Evolutionary conservation across 2,888 invertebrate species (phyloP), one percentile per base, ranked within the genome.

Genomic region (Lysandra coridon): DNA sequence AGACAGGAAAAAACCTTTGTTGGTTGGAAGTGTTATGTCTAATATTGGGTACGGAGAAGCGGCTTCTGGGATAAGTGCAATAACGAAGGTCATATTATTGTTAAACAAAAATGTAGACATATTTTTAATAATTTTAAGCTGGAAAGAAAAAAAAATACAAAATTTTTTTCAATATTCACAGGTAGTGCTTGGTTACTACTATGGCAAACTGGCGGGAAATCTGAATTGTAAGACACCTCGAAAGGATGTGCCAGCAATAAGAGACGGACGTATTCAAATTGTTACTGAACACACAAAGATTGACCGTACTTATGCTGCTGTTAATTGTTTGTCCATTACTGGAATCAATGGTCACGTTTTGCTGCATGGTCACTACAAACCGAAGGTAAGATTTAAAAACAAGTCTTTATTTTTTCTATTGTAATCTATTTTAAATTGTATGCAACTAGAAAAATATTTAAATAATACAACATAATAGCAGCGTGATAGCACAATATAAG

Each of bases 151-250:
- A 57, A 57, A 57, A 57, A 17, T 17, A 14, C 4, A 6, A 6
- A 62, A 2, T 6, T 4, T 7, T 10, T 12, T 64, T 2, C 4
- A 62, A 64, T 44, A 78, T 40, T 74, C 80, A 84, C 95, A 93
- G 93, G 90, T 93, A 0, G 81, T 92, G 12, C 92, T 97, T 64
- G 96, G 96, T 0, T 97, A 97, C 92, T 96, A 97, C 84, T 92
- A 92, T 23, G 96, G 96, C 0, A 83, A 91, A 12, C 92, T 98
- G 78, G 97, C 98, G 0, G 96, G 96, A 0, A 98, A 98, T 88
- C 90, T 98, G 23, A 96, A 98, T 87, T 97, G 93, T 86, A 90
- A 94, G 0, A 89, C 86, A 0, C 96, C 97, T 0, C 91, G 95
- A 3, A 87, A 91, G 44, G 95, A 95, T 74, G 83, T 95, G 0